Evolutionary conservation across 2,113 vertebrate species (phyloP).

Genomic region (Leuciscus idus): DNA sequence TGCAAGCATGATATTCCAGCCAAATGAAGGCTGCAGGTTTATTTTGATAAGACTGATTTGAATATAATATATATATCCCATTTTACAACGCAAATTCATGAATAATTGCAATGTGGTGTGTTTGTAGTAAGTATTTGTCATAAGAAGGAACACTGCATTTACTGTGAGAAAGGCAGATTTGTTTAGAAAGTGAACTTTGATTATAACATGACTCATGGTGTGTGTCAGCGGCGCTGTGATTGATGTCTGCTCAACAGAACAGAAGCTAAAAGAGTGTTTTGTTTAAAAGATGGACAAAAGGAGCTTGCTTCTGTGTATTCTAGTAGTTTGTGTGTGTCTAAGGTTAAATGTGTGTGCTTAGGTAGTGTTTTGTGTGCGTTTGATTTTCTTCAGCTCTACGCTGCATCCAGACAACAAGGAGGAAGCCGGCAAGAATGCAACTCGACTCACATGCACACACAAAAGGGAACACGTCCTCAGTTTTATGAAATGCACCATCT

Average conservation of each 20-base stretch:
- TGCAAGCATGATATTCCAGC: constrained; percentile 73
- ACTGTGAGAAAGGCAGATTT: not conserved
- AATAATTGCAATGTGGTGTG: constrained; percentile 24
- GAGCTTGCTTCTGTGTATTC: constrained; percentile 45
- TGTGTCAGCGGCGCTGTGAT: not conserved
- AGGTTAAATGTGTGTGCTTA: constrained; percentile 39
- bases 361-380: constrained; percentile 60
- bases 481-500: constrained; percentile 37
- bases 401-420: constrained; percentile 77
- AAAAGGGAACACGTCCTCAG: constrained; percentile 30
- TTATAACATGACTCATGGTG: not conserved
- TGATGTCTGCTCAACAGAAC: not conserved
- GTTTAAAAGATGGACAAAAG: constrained; percentile 44
- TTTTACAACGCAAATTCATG: constrained; percentile 30
- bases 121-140: constrained; percentile 17
- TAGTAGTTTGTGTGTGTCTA: constrained; percentile 46
- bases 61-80: constrained; percentile 69
- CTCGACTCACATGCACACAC: constrained; percentile 65
- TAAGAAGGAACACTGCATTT: not conserved
- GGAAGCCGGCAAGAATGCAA: constrained; percentile 77
- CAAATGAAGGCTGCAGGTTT: constrained; percentile 69
- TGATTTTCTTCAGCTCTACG: constrained; percentile 66
- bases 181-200: not conserved
- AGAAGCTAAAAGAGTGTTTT: constrained; percentile 19
- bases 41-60: constrained; percentile 71